Conservation (phyloP, 2,113 vertebrate species). For the Trochalopteron elliotii region DNA sequence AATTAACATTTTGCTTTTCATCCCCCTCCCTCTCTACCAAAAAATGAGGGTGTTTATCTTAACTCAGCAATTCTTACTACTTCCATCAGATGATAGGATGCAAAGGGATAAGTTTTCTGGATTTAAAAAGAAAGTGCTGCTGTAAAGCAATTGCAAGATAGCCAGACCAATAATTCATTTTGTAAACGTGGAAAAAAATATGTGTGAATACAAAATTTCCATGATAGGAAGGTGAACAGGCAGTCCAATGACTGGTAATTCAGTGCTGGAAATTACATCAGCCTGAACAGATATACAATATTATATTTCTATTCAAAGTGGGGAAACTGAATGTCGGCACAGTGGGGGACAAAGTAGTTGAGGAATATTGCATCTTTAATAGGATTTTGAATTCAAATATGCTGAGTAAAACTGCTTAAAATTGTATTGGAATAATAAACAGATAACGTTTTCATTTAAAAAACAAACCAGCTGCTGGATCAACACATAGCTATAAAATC, state of each 20-base stretch:
- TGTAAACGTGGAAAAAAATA: conserved; percentile 57
- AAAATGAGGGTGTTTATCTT: conserved; percentile 65
- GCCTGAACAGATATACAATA: conserved; percentile 65
- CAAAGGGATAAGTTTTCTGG: conserved; percentile 56
- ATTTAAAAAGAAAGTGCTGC: conserved; percentile 66
- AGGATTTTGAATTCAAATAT: conserved; percentile 77
- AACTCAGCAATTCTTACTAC: conserved; percentile 72
- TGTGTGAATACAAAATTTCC: conserved; percentile 61
- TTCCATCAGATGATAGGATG: conserved; percentile 60
- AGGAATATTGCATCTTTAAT: conserved; percentile 76
- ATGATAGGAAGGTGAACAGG: conserved; percentile 60
- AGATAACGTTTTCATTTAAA: conserved; percentile 71
- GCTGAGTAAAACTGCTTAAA: conserved; percentile 76
- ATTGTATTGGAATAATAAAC: conserved; percentile 76
- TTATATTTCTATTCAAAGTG: conserved; percentile 69
- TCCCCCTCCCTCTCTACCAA: background rate
- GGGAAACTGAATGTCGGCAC: conserved; percentile 34
- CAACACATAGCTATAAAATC: conserved; percentile 61
- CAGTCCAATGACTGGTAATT: conserved; percentile 63
- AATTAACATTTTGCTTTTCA: conserved; percentile 62
- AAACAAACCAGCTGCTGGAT: conserved; percentile 61
- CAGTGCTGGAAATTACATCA: conserved; percentile 72
- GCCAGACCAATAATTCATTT: conserved; percentile 64
- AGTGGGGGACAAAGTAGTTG: conserved; percentile 55
- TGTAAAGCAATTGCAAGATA: conserved; percentile 47